Percentiles rank a stretch among this genome's conserved stretches.
Evolutionary conservation across 2,888 invertebrate genomes (phyloP).

Genomic region (Podotricha telesiphe): DNA sequence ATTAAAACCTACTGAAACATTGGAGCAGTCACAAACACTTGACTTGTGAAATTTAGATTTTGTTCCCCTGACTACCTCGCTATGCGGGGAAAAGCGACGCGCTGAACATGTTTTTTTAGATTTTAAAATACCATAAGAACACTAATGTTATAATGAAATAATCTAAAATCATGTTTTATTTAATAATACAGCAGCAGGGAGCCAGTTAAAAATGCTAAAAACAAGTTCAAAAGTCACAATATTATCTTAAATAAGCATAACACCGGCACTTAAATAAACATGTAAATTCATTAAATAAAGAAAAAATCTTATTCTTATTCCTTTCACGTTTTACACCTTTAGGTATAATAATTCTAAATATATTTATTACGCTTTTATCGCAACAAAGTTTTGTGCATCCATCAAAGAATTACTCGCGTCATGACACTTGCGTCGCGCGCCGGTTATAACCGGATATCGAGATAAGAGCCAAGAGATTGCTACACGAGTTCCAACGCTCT

Average conservation of each 20-base stretch:
- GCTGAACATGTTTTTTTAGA: too few species aligned
- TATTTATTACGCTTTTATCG: conserved; percentile 18
- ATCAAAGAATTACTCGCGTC: conserved; percentile 41
- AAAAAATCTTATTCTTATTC: background rate
- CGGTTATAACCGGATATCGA: conserved; percentile 46
- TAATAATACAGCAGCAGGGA: background rate
- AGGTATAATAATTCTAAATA: conserved; percentile 24
- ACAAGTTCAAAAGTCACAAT: conserved; percentile 21
- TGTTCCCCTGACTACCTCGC: too few species aligned
- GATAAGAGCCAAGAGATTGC: conserved; percentile 43
- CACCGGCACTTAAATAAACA: background rate
- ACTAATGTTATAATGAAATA: background rate
- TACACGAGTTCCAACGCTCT: conserved; percentile 41
- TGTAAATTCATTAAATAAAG: background rate
- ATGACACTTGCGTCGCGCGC: conserved; percentile 46
- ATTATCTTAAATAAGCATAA: conserved; percentile 16
- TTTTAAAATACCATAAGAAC: background rate
- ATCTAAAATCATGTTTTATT: background rate
- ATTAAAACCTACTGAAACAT: too few species aligned
- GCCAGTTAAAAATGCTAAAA: background rate
- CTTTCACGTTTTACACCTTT: background rate
- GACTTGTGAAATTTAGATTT: too few species aligned
- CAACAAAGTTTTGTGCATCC: conserved; percentile 37
- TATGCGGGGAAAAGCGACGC: too few species aligned
- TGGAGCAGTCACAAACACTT: too few species aligned